phyloP scores from a whole-genome alignment of 2,888 invertebrate species.

The Oithona nana region DNA sequence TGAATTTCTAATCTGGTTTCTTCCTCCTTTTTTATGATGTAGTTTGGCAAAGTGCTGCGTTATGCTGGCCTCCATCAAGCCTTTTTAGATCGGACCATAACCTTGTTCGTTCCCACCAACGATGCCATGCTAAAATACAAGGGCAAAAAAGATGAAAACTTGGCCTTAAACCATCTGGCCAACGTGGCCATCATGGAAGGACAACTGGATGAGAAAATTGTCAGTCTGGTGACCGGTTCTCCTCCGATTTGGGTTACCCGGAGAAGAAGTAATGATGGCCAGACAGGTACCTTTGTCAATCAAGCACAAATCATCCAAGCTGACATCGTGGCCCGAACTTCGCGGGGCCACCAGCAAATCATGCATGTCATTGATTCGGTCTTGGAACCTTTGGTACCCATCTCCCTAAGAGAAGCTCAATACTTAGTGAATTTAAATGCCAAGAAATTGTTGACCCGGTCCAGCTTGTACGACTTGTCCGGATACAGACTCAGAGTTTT shows the following conservation, averaged over 20 bases:
- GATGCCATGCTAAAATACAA: background rate
- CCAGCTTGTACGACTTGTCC: background rate
- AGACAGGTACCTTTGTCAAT: constrained; percentile 49
- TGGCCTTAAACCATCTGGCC: constrained; percentile 5
- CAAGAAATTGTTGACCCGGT: background rate
- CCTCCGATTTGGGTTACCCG: constrained; percentile 12
- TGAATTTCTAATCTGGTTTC: background rate
- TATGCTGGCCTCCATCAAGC: constrained; percentile 13
- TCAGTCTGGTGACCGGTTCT: constrained; percentile 13
- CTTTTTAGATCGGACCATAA: constrained; percentile 2
- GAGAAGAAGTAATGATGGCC: constrained; percentile 21
- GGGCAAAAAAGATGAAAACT: background rate
- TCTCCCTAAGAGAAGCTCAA: background rate
- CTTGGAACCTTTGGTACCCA: constrained; percentile 12
- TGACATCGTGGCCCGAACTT: constrained; percentile 20
- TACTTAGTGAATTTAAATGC: constrained; percentile 9
- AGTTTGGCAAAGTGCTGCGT: constrained; percentile 7
- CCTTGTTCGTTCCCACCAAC: background rate
- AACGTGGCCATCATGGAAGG: constrained; percentile 2
- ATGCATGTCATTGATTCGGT: constrained; percentile 18
- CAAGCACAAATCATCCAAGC: constrained; percentile 56
- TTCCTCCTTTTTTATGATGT: background rate
- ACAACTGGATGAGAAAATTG: background rate
- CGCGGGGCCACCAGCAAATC: constrained; percentile 9
- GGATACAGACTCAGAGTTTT: constrained; percentile 4